Percentiles rank a stretch among this genome's conserved stretches.
These are phyloP conservation scores for Amphipoea lucens DNA, from an alignment of 2,888 invertebrate genomes.

Conservation along the genomic window DNA sequence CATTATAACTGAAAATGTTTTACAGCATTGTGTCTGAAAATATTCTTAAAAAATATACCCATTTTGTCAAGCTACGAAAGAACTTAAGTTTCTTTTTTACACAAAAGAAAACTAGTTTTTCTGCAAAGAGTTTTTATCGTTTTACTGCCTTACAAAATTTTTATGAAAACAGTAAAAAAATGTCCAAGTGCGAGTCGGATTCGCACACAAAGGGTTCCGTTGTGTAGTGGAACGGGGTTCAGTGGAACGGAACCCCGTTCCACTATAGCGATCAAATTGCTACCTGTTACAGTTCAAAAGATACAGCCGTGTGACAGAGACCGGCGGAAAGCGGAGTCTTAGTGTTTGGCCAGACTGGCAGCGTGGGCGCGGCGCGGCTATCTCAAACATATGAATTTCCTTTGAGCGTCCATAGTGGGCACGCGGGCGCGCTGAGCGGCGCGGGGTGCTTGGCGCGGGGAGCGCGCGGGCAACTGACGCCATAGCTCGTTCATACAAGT, in stretches of 20 bases:
- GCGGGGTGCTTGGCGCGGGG: no score
- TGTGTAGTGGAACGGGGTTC: no score
- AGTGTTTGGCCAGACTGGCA: no score
- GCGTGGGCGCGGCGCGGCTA: no score
- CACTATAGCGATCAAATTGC: no score
- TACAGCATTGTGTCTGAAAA: slow-evolving; percentile 10
- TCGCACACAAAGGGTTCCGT: no score
- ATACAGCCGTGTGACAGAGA: background rate
- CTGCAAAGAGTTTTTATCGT: background rate
- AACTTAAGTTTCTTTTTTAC: background rate
- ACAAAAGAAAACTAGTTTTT: background rate
- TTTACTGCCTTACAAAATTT: slow-evolving; percentile 9
- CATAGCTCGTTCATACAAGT: no score
- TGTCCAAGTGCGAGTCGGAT: background rate
- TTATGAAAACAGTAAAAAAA: slow-evolving; percentile 21
- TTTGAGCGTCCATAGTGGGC: no score
- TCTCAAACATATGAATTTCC: no score
- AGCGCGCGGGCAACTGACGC: no score
- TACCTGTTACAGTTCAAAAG: background rate
- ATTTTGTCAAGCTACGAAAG: background rate
- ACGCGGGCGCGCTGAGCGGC: no score
- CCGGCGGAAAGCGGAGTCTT: background rate
- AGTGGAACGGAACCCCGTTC: no score
- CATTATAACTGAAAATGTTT: slow-evolving; percentile 30
- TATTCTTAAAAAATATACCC: slow-evolving; percentile 8